Conservation (phyloP, 1,140 invertebrate species). For the Leptopilina clavipes region DNA sequence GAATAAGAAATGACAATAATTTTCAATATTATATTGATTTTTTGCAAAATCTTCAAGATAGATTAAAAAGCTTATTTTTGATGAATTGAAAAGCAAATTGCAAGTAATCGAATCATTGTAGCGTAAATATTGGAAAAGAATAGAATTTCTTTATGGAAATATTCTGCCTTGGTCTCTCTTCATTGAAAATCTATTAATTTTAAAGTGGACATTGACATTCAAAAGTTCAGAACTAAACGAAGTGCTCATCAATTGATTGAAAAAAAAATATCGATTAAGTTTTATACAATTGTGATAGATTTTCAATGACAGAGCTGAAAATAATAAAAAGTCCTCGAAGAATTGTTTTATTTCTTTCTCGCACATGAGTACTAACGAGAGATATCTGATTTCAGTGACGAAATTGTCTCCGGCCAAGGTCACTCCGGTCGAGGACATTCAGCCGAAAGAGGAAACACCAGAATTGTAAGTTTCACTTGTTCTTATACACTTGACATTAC, state of each 20-base stretch:
- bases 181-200: neutral
- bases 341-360: conserved; percentile 15
- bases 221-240: neutral
- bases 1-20: too few relatives aligned
- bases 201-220: conserved; percentile 12
- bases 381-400: conserved; percentile 62
- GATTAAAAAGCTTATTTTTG: neutral
- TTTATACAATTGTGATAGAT: too few relatives aligned
- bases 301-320: too few relatives aligned
- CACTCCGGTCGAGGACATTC: conserved; percentile 65
- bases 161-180: neutral
- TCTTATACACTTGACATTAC: neutral
- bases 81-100: neutral
- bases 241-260: neutral
- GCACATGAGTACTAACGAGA: conserved; percentile 18
- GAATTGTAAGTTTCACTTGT: conserved; percentile 57
- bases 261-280: conserved; percentile 5
- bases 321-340: conserved; percentile 6
- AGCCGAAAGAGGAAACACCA: conserved; percentile 65
- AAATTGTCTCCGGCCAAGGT: conserved; percentile 67
- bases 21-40: neutral
- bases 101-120: neutral
- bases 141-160: neutral
- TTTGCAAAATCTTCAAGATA: neutral
- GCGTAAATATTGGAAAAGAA: conserved; percentile 6